phyloP scores from a whole-genome alignment of 2,797 vertebrate genomes.

The Trematomus bernacchii region DNA sequence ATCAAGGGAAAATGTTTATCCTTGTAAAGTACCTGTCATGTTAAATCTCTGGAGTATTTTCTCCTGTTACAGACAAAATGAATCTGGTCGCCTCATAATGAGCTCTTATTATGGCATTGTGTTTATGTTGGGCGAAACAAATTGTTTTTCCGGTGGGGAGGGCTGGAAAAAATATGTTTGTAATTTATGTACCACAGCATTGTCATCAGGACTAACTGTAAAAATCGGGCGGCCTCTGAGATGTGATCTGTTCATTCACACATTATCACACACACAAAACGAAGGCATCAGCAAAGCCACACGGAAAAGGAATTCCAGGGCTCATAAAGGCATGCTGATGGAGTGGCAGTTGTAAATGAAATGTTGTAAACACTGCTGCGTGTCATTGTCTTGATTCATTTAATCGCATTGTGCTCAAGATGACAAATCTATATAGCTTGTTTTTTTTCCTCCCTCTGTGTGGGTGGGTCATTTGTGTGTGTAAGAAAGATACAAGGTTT shows the following conservation, averaged over 20 bases:
- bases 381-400: constrained; percentile 64
- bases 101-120: constrained; percentile 76
- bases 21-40: constrained; percentile 73
- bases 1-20: constrained; percentile 78
- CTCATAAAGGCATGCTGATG: constrained; percentile 62
- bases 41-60: constrained; percentile 73
- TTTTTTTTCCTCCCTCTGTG: background rate
- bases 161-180: constrained; percentile 53
- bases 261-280: constrained; percentile 36
- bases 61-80: constrained; percentile 71
- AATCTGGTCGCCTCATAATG: constrained; percentile 78
- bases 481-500: background rate
- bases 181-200: constrained; percentile 71
- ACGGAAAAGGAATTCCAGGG: constrained; percentile 63
- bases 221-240: constrained; percentile 59
- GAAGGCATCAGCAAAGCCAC: constrained; percentile 53
- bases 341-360: constrained; percentile 68
- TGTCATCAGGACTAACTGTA: constrained; percentile 72
- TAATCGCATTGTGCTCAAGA: constrained; percentile 54
- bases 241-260: constrained; percentile 63
- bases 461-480: constrained; percentile 8
- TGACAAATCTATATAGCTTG: constrained; percentile 20
- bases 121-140: constrained; percentile 77
- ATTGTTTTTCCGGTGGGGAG: constrained; percentile 71
- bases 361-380: constrained; percentile 68